A percentile compares a stretch with the other conserved stretches of the same genome.
Evolutionary conservation across 2,888 invertebrate species (phyloP).

Genomic region (Dryococelus australis): DNA sequence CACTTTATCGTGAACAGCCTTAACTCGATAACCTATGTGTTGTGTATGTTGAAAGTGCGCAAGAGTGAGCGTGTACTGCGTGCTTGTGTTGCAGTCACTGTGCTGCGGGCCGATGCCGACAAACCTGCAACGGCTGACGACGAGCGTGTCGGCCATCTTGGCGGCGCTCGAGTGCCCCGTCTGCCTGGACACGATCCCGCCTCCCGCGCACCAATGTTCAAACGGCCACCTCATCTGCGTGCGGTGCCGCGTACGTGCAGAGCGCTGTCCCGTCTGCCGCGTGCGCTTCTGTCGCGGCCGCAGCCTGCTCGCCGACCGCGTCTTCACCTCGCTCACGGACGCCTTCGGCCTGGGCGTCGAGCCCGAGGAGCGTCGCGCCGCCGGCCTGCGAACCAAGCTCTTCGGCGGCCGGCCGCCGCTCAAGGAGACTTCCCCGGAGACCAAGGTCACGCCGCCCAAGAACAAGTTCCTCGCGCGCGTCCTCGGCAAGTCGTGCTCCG

Average conservation of each 20-base stretch:
- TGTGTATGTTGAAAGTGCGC: too few relatives aligned
- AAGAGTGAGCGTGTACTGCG: background rate
- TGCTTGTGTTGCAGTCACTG: constrained; percentile 55
- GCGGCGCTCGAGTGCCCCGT: constrained; percentile 53
- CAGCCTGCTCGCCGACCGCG: constrained; percentile 63
- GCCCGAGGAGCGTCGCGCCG: constrained; percentile 52
- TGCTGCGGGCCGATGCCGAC: constrained; percentile 66
- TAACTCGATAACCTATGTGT: too few relatives aligned
- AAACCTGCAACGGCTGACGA: constrained; percentile 62
- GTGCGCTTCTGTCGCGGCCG: constrained; percentile 60
- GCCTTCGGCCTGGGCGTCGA: constrained; percentile 61
- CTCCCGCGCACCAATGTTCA: constrained; percentile 49
- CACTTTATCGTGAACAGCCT: too few relatives aligned
- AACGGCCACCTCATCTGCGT: constrained; percentile 49
- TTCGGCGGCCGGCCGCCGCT: constrained; percentile 59
- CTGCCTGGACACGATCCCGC: constrained; percentile 49
- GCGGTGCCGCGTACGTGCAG: constrained; percentile 45
- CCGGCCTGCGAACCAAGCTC: constrained; percentile 61
- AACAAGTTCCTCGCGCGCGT: constrained; percentile 62
- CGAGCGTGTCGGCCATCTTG: constrained; percentile 62
- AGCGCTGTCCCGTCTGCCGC: constrained; percentile 47
- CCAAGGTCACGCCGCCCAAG: constrained; percentile 57
- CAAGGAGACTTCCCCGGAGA: constrained; percentile 58
- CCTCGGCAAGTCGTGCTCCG: constrained; percentile 60
- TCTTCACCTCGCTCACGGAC: constrained; percentile 62